A percentile compares a stretch with the other conserved stretches of the same genome.
Evolutionary conservation across 2,113 vertebrate genomes (phyloP).

Genomic region (Propithecus coquereli): DNA sequence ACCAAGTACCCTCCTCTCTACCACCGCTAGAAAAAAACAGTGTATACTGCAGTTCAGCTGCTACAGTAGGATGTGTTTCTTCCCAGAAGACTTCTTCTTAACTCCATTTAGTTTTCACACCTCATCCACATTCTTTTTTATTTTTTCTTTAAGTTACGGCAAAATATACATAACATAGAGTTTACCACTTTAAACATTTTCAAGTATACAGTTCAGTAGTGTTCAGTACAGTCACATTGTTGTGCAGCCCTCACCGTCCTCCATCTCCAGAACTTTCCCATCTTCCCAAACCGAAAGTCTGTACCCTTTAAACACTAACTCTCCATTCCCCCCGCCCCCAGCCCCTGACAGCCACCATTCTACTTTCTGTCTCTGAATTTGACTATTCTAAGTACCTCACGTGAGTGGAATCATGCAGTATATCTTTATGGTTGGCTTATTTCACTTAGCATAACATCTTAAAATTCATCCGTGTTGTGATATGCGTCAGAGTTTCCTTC

Average conservation of each 20-base stretch:
- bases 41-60: accelerated
- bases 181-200: background rate
- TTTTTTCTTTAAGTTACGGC: background rate
- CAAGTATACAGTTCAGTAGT: background rate
- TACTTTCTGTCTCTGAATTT: background rate
- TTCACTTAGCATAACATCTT: background rate
- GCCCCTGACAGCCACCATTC: too few species aligned
- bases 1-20: background rate
- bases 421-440: background rate
- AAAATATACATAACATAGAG: background rate
- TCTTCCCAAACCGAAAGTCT: background rate
- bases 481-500: background rate
- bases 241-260: background rate
- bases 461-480: background rate
- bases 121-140: background rate
- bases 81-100: background rate
- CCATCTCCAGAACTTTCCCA: background rate
- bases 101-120: background rate
- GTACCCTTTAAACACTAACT: background rate
- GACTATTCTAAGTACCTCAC: background rate
- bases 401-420: background rate
- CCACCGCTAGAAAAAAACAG: accelerated
- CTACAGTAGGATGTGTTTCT: background rate
- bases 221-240: background rate
- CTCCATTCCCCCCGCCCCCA: too few species aligned